phyloP scores from a whole-genome alignment of 2,888 invertebrate genomes.

The Gerosis bhagava region DNA sequence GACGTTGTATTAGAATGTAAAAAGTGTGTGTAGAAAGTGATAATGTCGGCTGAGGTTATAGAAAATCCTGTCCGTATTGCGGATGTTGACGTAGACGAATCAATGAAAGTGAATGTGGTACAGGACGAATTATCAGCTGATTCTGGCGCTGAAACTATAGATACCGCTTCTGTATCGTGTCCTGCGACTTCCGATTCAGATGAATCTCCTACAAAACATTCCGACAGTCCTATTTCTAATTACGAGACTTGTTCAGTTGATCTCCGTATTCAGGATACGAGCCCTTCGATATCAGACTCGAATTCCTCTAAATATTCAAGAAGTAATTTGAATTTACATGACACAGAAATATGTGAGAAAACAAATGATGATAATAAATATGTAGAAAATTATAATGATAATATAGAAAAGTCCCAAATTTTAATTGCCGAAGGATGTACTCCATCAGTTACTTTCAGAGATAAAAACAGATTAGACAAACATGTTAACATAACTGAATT shows the following conservation, averaged over 20 bases:
- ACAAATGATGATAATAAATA: no score
- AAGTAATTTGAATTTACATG: no score
- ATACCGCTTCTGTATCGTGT: conserved; percentile 44
- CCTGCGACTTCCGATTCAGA: conserved; percentile 46
- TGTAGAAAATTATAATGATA: no score
- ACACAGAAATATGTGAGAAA: no score
- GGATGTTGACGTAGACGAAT: conserved; percentile 54
- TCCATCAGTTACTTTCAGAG: no score
- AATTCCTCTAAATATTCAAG: conserved; percentile 4
- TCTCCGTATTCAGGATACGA: conserved; percentile 11
- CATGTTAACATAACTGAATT: no score
- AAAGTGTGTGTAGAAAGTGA: conserved; percentile 30
- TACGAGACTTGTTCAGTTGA: neutral
- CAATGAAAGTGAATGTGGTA: conserved; percentile 51
- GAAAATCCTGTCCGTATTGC: conserved; percentile 49
- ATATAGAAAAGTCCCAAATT: no score
- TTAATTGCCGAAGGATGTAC: no score
- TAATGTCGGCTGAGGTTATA: conserved; percentile 53
- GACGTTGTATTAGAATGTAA: conserved; percentile 39
- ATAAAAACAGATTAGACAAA: no score
- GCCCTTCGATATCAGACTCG: conserved; percentile 7
- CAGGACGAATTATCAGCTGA: conserved; percentile 47
- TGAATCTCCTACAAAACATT: conserved; percentile 42
- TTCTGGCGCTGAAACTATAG: conserved; percentile 54
- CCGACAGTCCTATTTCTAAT: conserved; percentile 24